Base-by-base conservation (phyloP, 1,140 invertebrate species). In the Zaprionus camerounensis region DNA sequence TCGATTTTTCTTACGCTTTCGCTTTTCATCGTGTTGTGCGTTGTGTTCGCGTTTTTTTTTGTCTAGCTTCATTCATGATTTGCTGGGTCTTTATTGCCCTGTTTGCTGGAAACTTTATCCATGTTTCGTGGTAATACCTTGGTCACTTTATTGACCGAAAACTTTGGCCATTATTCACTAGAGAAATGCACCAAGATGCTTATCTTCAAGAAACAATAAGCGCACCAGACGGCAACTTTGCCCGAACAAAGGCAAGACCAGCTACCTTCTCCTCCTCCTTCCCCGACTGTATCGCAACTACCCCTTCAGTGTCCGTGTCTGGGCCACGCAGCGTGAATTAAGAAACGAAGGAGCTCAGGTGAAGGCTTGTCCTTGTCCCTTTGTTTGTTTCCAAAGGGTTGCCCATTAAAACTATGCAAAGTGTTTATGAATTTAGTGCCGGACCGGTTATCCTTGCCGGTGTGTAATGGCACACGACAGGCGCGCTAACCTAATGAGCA, bases 361-460 rank as follows among this genome's bases (percentile, higher is more conserved):
- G 72, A 51, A 49, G 66, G 59, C 13, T 24, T 67, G 71, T 57
- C 77, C 13, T 24, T 67, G 71, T 57, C 77, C 87, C 83, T 87
- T 87, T 91, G 82, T 83, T 91, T 62, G 41, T 44, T 15, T 61
- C 68, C 41, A 71, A 77, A 63, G 80, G 84, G 67, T 83, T 73
- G 71, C 67, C 64, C 78, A 56, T 83, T 78, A 76, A 72, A 86
- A 86, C 86, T 85, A 86, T 82, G 62, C 70, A 91, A 91, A 91
- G 86, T 91, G 87, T 88, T 91, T 91, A 87, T 91, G 87, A 91
- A 91, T 91, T 87, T 91, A 88, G 80, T 83, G 80, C 51, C 17
- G 63, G 62, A 70, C 72, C 66, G 67, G 58, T 76, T 76, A 58
- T 58, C 71, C 66, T 58, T 38, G 58, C 53, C 36, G 46, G 20